These are phyloP conservation scores for Zhengitettix transpicula DNA, from an alignment of 2,888 invertebrate species.

Conservation along the genomic window DNA sequence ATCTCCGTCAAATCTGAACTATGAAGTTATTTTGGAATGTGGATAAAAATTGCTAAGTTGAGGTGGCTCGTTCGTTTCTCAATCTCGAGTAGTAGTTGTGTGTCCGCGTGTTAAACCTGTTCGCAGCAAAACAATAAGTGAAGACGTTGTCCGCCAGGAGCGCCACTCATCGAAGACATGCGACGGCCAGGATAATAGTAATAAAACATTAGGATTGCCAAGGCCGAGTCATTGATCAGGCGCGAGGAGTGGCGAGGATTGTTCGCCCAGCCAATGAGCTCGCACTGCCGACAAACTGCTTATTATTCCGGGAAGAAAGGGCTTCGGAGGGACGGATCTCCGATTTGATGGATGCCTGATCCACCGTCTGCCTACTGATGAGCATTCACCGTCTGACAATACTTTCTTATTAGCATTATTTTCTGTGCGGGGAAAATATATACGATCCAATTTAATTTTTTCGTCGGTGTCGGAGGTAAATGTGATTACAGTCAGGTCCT, in stretches of 20 bases:
- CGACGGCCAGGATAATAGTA: too few relatives aligned
- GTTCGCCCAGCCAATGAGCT: not conserved
- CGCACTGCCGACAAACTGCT: constrained; percentile 1
- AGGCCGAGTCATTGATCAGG: not conserved
- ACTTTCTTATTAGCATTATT: not conserved
- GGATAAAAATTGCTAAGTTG: too few relatives aligned
- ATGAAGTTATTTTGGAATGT: too few relatives aligned
- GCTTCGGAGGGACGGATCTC: constrained; percentile 2
- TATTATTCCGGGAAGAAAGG: constrained; percentile 6
- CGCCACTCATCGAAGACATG: too few relatives aligned
- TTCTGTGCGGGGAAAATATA: not conserved
- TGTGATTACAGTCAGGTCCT: not conserved
- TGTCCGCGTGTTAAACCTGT: too few relatives aligned
- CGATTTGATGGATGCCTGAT: constrained; percentile 11
- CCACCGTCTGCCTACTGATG: constrained; percentile 8
- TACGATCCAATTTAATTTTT: not conserved
- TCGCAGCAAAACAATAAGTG: too few relatives aligned
- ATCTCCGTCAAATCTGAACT: too few relatives aligned
- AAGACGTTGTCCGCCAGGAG: too few relatives aligned
- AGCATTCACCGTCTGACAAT: not conserved
- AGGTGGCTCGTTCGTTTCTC: too few relatives aligned
- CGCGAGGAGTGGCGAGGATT: not conserved
- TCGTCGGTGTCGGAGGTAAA: not conserved
- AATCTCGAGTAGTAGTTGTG: too few relatives aligned
- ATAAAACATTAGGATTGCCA: not conserved